phyloP scores from a whole-genome alignment of 2,888 invertebrate genomes.

The Galerucella nymphaeae region DNA sequence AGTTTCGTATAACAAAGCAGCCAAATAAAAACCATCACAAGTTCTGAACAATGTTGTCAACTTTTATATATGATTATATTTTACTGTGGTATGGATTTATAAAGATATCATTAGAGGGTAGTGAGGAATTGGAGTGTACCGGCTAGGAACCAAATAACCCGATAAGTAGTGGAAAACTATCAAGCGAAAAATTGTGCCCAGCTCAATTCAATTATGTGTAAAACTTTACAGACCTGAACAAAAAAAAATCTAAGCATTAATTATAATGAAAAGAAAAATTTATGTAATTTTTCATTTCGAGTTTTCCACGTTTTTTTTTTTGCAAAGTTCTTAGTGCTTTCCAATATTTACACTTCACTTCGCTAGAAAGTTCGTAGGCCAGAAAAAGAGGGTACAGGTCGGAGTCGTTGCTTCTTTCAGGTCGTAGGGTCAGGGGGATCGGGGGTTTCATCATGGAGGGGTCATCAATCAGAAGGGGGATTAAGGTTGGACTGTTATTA shows the following conservation, averaged over 20 bases:
- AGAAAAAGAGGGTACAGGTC: constrained; percentile 23
- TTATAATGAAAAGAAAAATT: neutral
- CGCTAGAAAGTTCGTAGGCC: constrained; percentile 15
- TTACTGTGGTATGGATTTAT: too few species aligned
- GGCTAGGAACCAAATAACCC: too few species aligned
- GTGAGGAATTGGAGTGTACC: too few species aligned
- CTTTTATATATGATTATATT: neutral
- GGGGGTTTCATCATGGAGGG: constrained; percentile 59
- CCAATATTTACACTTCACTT: constrained; percentile 23
- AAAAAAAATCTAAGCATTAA: too few species aligned
- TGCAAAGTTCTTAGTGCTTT: constrained; percentile 13
- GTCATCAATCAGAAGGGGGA: constrained; percentile 65
- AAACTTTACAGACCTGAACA: too few species aligned
- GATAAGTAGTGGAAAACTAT: too few species aligned
- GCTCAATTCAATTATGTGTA: too few species aligned
- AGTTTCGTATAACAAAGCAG: neutral
- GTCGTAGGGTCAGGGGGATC: constrained; percentile 20
- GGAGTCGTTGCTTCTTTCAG: constrained; percentile 20
- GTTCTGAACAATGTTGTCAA: neutral
- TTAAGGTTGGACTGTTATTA: constrained; percentile 65
- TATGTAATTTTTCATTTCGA: neutral
- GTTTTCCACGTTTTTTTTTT: neutral
- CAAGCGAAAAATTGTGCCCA: too few species aligned
- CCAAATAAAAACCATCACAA: neutral
- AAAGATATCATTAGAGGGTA: too few species aligned